Base-by-base conservation (phyloP, 2,113 vertebrate species). In the Hymenochirus boettgeri region DNA sequence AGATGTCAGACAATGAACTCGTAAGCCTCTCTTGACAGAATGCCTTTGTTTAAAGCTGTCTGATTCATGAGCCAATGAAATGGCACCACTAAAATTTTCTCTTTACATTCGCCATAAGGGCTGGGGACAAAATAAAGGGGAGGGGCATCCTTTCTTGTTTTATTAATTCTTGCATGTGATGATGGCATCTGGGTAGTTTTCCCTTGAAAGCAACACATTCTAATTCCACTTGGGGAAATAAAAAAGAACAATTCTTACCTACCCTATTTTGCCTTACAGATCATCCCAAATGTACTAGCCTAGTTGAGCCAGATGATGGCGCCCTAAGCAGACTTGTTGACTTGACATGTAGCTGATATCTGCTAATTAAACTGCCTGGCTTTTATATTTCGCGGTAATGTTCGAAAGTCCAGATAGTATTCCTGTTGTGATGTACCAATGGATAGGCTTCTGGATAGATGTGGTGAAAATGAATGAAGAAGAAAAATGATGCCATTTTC, bases 1-100 rank as follows among this genome's bases (percentile, higher is more conserved):
- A 86, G 82, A 76, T 26, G 75, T 15, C 25, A 58, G 37, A 75
- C 76, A 80, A 79, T 74, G 77, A 71, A 71, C 77, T 57, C 57
- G 50, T 73, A 77, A 78, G 76, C 75, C 70, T 79, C 79, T 52
- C 23, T 74, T 72, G 75, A 85, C 83, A 87, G 83, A 82, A 76
- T 61, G 3, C 78, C 79, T 77, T 88, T 86, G 82, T 87, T 72
- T 76, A 21, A 31, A 47, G 24, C 72, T 51, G 76, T 76, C 77
- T 82, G 79, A 74, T 74, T 61, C 53, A 74, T 72, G 60, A 65
- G 48, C 69, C 72, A 76, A 73, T 71, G 76, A 71, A 74, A 79
- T 54, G 7, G 72, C 71, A 75, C 74, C 71, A 67, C 64, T 65
- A 31, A 17, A 27, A 17, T 33, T 8, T 3, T 12, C 47, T 74